A percentile compares a stretch with the other conserved stretches of the same genome.
Conservation (phyloP, 2,888 invertebrate genomes). For the Anagyrus pseudococci region DNA sequence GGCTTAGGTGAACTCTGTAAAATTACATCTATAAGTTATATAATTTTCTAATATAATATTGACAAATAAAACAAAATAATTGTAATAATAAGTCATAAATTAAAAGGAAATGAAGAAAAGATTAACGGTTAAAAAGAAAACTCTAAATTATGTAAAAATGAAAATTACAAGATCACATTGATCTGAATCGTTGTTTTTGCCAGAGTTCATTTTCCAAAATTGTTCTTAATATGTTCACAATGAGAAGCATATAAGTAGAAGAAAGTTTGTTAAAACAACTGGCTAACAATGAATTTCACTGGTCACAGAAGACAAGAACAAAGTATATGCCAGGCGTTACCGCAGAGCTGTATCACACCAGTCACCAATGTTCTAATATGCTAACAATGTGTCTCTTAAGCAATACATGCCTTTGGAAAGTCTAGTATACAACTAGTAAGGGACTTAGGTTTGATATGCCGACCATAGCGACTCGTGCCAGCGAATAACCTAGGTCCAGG, state of each 20-base stretch:
- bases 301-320: neutral
- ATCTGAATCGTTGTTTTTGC: constrained; percentile 1
- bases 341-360: neutral
- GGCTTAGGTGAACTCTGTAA: constrained; percentile 47
- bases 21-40: constrained; percentile 10
- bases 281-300: neutral
- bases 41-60: constrained; percentile 6
- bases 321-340: neutral
- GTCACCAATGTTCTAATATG: neutral
- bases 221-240: neutral
- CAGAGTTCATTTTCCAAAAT: neutral
- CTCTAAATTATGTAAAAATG: neutral
- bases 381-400: neutral
- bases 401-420: constrained; percentile 45
- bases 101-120: too few relatives aligned
- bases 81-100: too few relatives aligned
- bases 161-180: neutral
- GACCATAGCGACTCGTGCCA: constrained; percentile 68
- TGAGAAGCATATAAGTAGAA: neutral
- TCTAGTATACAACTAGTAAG: constrained; percentile 40
- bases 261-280: neutral
- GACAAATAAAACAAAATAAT: neutral
- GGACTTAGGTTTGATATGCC: constrained; percentile 65
- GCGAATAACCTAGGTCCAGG: too few relatives aligned
- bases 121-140: too few relatives aligned